These are phyloP conservation scores for Harpalus rufipes DNA, from an alignment of 2,888 invertebrate genomes.

Conservation along the genomic window DNA sequence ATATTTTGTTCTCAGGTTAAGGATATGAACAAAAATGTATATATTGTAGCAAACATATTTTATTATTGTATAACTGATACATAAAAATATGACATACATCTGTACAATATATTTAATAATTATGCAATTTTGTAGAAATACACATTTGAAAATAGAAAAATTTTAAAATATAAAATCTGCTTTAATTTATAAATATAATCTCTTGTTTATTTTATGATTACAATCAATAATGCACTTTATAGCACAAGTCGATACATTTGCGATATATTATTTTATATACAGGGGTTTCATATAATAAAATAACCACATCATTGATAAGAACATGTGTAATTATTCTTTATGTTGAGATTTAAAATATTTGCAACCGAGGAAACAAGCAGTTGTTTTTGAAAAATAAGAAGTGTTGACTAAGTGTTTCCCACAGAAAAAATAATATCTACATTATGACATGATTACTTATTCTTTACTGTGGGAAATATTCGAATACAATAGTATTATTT, in stretches of 20 bases:
- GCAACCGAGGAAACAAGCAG: slow-evolving; percentile 67
- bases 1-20: slow-evolving; percentile 67
- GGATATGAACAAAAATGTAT: slow-evolving; percentile 66
- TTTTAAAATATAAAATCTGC: slow-evolving; percentile 63
- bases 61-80: slow-evolving; percentile 67
- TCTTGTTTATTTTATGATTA: slow-evolving; percentile 49
- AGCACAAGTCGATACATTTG: slow-evolving; percentile 42
- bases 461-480: slow-evolving; percentile 75
- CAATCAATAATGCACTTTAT: slow-evolving; percentile 40
- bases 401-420: slow-evolving; percentile 69
- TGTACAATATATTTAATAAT: slow-evolving; percentile 67
- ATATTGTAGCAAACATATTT: slow-evolving; percentile 67
- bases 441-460: slow-evolving; percentile 69
- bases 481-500: slow-evolving; percentile 75
- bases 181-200: slow-evolving; percentile 58
- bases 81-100: slow-evolving; percentile 65
- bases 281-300: slow-evolving; percentile 45
- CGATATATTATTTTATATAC: slow-evolving; percentile 44
- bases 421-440: slow-evolving; percentile 69
- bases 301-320: slow-evolving; percentile 42
- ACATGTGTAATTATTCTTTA: slow-evolving; percentile 35
- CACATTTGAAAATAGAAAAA: slow-evolving; percentile 67
- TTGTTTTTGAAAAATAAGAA: slow-evolving; percentile 61
- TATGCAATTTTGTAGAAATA: slow-evolving; percentile 67
- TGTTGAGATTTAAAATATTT: slow-evolving; percentile 32